Conservation (phyloP, 2,113 vertebrate genomes). For the Hemiprocne comata region DNA sequence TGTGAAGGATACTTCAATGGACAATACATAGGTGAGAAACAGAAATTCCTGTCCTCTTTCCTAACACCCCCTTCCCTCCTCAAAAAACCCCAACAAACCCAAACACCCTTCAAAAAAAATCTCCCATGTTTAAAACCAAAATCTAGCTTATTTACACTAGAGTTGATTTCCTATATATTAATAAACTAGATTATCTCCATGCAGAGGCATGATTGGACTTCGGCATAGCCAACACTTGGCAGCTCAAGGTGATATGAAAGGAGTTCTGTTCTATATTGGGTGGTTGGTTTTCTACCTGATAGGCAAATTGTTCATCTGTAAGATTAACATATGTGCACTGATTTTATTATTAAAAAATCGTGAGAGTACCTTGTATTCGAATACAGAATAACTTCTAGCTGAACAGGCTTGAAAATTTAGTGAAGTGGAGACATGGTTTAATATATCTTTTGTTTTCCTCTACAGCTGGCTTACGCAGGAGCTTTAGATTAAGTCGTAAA, state of each 20-base stretch:
- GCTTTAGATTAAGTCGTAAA: constrained; percentile 86
- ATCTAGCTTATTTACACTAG: not conserved
- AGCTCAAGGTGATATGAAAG: not conserved
- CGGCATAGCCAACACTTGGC: not conserved
- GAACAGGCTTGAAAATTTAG: not conserved
- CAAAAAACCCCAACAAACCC: too few species aligned
- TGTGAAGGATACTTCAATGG: constrained; percentile 86
- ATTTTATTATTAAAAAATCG: accelerated
- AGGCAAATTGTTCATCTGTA: not conserved
- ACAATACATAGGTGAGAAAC: constrained; percentile 89
- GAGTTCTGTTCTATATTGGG: not conserved
- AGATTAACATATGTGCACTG: not conserved
- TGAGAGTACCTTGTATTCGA: not conserved
- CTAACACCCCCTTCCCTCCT: too few species aligned
- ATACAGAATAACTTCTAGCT: not conserved
- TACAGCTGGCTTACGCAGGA: constrained; percentile 88
- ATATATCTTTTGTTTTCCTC: not conserved
- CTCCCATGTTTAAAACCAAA: not conserved
- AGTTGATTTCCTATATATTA: not conserved
- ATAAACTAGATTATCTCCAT: not conserved
- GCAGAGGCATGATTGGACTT: not conserved
- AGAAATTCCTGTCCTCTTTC: not conserved
- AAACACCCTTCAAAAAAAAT: not conserved
- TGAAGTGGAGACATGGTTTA: accelerated
- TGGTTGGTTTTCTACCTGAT: not conserved